Evolutionary conservation across 1,140 invertebrate genomes (phyloP), one percentile per base, ranked within the genome.

Genomic region (Matsumurasca onukii): DNA sequence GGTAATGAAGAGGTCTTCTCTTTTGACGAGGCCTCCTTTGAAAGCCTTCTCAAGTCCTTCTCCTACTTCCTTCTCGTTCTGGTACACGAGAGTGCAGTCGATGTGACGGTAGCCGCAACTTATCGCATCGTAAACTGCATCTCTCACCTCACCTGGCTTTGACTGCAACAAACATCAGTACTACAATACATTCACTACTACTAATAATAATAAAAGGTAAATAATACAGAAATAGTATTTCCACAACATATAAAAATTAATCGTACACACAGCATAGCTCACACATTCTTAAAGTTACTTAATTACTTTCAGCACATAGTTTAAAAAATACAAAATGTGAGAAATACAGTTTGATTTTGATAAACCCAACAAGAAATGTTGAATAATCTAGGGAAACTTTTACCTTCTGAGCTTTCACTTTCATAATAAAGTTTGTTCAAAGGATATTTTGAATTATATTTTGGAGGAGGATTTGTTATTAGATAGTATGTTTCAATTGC

Each of bases 21-120:
- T 82, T 73, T 86, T 89, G 15, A 93, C 82, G 0, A 83, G 79
- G 31, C 90, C 91, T 72, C 91, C 85, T 0, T 80, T 78, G 59
- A 97, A 84, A 75, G 90, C 88, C 15, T 87, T 85, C 31, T 86
- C 82, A 2, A 98, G 81, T 0, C 86, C 94, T 67, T 80, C 80
- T 0, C 94, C 95, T 24, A 98, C 86, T 81, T 94, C 91, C 49
- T 84, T 82, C 78, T 98, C 94, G 79, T 97, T 97, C 55, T 81
- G 76, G 77, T 94, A 94, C 22, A 88, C 82, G 73, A 82, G 82
- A n/a, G 92, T 92, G 81, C 91, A 91, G 77, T 95, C 93, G 73
- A 95, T 85, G 77, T 93, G 91, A 1, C 92, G 79, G 78, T 95
- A 95, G 0, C 92, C 92, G 66, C 83, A 79, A 74, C 90, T 84